A percentile compares a stretch with the other conserved stretches of the same genome.
These are phyloP conservation scores for Odocoileus hemionus DNA, from an alignment of 2,113 vertebrate genomes.

Conservation along the genomic window DNA sequence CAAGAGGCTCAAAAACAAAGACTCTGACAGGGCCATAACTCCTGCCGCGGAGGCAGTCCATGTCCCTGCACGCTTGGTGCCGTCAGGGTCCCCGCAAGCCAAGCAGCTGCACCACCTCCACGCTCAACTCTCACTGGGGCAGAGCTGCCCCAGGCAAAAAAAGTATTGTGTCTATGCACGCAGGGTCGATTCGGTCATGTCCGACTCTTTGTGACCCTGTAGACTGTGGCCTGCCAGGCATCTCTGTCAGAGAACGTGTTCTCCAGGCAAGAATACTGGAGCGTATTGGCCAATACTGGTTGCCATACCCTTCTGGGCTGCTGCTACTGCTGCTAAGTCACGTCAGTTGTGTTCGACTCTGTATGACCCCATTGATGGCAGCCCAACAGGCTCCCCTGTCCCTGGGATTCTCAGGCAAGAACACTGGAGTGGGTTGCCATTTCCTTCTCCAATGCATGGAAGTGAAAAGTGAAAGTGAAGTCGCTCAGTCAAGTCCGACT, in stretches of 20 bases:
- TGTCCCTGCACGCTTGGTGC: neutral
- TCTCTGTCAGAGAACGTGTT: too few relatives aligned
- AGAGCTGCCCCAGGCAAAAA: neutral
- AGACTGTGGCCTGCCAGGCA: neutral
- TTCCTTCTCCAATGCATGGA: too few relatives aligned
- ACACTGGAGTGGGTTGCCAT: too few relatives aligned
- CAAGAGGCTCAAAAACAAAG: neutral
- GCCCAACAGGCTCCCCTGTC: too few relatives aligned
- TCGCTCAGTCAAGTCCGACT: too few relatives aligned
- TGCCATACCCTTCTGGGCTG: too few relatives aligned
- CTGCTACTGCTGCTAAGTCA: too few relatives aligned
- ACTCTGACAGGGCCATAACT: neutral
- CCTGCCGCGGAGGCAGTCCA: accelerated
- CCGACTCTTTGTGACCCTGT: neutral
- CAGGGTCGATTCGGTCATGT: neutral
- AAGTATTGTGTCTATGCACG: neutral
- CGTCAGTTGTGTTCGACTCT: too few relatives aligned
- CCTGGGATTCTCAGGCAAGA: too few relatives aligned
- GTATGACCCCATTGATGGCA: too few relatives aligned
- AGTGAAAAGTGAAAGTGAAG: too few relatives aligned
- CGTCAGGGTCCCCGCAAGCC: neutral
- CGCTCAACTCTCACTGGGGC: neutral
- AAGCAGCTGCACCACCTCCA: neutral
- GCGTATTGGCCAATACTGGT: too few relatives aligned
- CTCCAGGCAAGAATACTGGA: neutral